Conservation (phyloP, 2,888 invertebrate genomes). For the Agrotis ipsilon region DNA sequence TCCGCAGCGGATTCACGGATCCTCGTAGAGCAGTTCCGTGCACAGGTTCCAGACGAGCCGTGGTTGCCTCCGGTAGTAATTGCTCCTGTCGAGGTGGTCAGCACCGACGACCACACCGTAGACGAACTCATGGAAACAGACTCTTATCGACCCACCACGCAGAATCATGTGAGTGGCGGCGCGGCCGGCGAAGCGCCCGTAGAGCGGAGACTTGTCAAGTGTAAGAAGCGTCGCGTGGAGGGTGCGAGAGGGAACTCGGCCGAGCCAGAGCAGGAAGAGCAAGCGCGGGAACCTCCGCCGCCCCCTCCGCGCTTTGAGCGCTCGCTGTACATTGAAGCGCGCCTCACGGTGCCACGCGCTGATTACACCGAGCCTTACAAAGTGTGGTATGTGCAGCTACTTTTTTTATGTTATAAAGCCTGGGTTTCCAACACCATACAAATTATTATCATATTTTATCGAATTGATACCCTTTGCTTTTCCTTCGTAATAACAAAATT, state of each 20-base stretch:
- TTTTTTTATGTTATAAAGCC: background rate
- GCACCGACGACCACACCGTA: slow-evolving; percentile 46
- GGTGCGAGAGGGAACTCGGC: background rate
- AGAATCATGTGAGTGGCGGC: background rate
- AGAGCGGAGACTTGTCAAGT: slow-evolving; percentile 33
- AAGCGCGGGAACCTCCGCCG: slow-evolving; percentile 49
- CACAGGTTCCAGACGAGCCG: slow-evolving; percentile 72
- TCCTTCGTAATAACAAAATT: background rate
- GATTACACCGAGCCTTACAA: slow-evolving; percentile 81
- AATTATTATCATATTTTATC: too few species aligned
- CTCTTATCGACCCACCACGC: background rate
- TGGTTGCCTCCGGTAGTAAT: slow-evolving; percentile 77
- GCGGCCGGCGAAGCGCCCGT: slow-evolving; percentile 12
- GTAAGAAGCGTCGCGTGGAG: slow-evolving; percentile 26
- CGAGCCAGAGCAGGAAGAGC: background rate
- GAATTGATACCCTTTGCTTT: too few species aligned
- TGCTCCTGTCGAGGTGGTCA: slow-evolving; percentile 62
- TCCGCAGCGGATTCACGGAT: slow-evolving; percentile 72
- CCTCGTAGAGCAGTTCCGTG: slow-evolving; percentile 76
- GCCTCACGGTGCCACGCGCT: slow-evolving; percentile 77
- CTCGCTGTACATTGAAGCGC: slow-evolving; percentile 74
- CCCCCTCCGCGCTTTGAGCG: slow-evolving; percentile 73
- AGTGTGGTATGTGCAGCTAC: slow-evolving; percentile 61
- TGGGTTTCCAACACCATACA: too few species aligned
- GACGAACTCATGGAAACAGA: slow-evolving; percentile 30